Evolutionary conservation across 2,888 invertebrate species (phyloP), one percentile per base, ranked within the genome.

Genomic region (Aphidoletes aphidimyza): DNA sequence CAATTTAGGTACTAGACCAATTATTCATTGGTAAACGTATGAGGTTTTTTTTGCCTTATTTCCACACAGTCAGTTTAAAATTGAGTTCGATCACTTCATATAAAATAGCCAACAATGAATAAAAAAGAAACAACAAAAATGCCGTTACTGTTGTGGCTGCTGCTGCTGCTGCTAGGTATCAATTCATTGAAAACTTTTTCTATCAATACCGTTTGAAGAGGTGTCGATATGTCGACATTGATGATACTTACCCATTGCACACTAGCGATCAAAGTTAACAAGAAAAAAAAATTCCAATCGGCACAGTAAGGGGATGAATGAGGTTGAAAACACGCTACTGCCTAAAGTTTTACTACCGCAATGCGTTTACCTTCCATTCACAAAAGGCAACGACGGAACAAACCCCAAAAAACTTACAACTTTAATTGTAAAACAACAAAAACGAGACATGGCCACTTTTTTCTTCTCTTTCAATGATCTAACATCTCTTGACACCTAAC

Each of bases 121-220:
- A 6, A 19, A 47, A 47, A 47, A 47, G 19, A 47, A 47, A 54
- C 54, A 22, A 6, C 1, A 22, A 54, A 54, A n/a, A n/a, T n/a
- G n/a, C n/a, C n/a, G n/a, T n/a, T n/a, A n/a, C n/a, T n/a, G n/a
- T n/a, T n/a, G n/a, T n/a, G n/a, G n/a, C n/a, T n/a, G n/a, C n/a
- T n/a, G n/a, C n/a, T n/a, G n/a, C n/a, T n/a, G n/a, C n/a, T 54
- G 9, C 54, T 22, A 6, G 69, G 30, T 69, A 69, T 69, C 69
- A 69, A 69, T 69, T 69, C n/a, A 69, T 30, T 69, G 34, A 69
- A 69, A 69, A 69, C 54, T 69, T 69, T 69, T 69, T 30, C 69
- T 69, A 69, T 69, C 69, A 69, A 30, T 69, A 69, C 30, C 26
- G 34, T 30, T 69, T 30, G 30, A 30, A n/a, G 34, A 69, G 69